Evolutionary conservation across 2,797 vertebrate species (phyloP).

Genomic region (Propithecus deckenii): DNA sequence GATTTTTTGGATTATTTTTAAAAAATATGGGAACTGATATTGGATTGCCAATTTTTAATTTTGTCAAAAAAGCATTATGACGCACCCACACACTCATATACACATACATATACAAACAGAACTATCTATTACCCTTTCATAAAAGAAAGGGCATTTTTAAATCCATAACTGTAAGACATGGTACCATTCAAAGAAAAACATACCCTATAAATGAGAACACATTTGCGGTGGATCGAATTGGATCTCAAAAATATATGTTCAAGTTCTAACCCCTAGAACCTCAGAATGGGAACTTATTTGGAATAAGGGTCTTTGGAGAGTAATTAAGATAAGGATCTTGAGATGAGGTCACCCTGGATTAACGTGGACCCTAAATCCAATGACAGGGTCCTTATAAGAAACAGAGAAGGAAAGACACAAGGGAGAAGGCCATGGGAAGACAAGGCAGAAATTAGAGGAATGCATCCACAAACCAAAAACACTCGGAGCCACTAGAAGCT

Average conservation of each 20-base stretch:
- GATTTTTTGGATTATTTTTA: not conserved
- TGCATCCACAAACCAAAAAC: not conserved
- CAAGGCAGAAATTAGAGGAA: not conserved
- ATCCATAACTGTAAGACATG: not conserved
- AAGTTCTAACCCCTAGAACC: not conserved
- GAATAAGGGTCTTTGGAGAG: not conserved
- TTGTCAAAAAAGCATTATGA: not conserved
- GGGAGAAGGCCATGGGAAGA: not conserved
- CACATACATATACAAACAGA: not conserved
- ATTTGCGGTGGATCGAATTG: not conserved
- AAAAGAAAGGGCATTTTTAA: not conserved
- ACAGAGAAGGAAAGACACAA: not conserved
- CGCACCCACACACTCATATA: not conserved
- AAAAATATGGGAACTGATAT: not conserved
- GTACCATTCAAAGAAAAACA: not conserved
- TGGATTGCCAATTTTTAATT: not conserved
- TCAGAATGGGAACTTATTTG: not conserved
- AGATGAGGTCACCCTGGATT: not conserved
- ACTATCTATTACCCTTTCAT: not conserved
- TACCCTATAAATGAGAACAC: not conserved
- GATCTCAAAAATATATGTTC: not conserved
- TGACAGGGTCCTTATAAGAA: not conserved
- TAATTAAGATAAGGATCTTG: not conserved
- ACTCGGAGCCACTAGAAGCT: accelerated
- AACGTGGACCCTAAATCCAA: not conserved